Base-by-base conservation (phyloP, 2,797 vertebrate genomes). In the Apogon hyalosoma region DNA sequence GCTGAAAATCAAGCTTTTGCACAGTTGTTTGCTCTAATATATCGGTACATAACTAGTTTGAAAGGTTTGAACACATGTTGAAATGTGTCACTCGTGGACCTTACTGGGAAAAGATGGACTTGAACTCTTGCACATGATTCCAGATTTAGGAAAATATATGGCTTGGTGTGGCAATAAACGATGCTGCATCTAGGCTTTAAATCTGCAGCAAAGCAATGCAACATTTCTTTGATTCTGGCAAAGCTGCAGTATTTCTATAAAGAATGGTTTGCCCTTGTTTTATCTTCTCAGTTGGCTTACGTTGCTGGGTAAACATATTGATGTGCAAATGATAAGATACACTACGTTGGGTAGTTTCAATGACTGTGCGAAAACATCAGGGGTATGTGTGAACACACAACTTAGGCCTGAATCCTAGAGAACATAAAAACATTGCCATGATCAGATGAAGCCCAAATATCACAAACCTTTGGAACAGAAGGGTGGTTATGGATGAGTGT, bases 1-100 rank as follows among this genome's bases (percentile, higher is more conserved):
- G 67, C 76, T 79, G 77, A 63, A 85, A 88, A 80, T 73, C 73
- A 63, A 79, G 70, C 85, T 77, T 69, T 75, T 82, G 77, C 65
- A 13, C 61, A 75, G 73, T 77, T 71, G 74, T 75, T 69, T 74
- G 56, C 71, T 62, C 63, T 64, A 55, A 72, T 68, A 74, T 72
- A 75, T 88, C 75, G 9, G 52, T 61, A 49, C 42, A 72, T 65
- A 67, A 70, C 14, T 60, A 31, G 56, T 67, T 73, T 77, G 69
- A 67, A 39, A 56, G 60, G 63, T 82, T 61, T 69, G 67, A 84
- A 66, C 76, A 80, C 69, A 81, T 80, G 69, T 46, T 80, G 79
- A 51, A 74, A 67, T 31, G 51, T 1, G 0, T 61, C 56, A 64
- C 28, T 66, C 13, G 14, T 69, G 64, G 49, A 52, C 63, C 3